Percentiles rank a stretch among this genome's conserved stretches.
phyloP scores from a whole-genome alignment of 2,797 vertebrate species.

The Chloroceryle amazona region DNA sequence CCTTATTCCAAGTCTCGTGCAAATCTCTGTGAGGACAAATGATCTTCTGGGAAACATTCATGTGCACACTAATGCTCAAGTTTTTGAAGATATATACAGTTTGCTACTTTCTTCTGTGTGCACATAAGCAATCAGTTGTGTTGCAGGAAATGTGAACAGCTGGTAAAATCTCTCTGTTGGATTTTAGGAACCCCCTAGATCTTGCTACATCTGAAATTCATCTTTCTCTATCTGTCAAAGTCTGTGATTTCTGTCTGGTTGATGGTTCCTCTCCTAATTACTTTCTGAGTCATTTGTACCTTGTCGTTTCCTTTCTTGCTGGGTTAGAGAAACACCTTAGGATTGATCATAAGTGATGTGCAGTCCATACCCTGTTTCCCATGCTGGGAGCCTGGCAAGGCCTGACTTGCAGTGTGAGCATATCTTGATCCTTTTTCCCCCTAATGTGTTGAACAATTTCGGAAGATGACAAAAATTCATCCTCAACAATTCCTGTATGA shows the following conservation, averaged over 20 bases:
- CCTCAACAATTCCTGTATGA: background rate
- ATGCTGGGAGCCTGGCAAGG: background rate
- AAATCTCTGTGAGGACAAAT: background rate
- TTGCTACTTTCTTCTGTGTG: background rate
- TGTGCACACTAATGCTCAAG: background rate
- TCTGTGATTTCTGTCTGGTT: background rate
- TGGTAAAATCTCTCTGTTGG: background rate
- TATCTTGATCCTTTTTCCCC: background rate
- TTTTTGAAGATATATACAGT: background rate
- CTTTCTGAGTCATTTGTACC: background rate
- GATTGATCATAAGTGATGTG: background rate
- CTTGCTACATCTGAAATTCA: background rate
- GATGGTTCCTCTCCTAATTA: background rate
- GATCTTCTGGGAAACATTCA: background rate
- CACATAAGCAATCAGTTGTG: background rate
- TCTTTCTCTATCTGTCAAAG: constrained; percentile 5
- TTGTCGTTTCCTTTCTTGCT: background rate
- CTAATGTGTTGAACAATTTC: background rate
- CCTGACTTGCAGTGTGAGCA: background rate
- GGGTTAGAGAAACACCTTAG: background rate
- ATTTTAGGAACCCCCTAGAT: background rate
- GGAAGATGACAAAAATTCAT: background rate
- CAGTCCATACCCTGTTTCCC: background rate
- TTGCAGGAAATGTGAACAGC: background rate
- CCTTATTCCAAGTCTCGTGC: background rate